Evolutionary conservation across 2,888 invertebrate species (phyloP), one percentile per base, ranked within the genome.

Genomic region (Magallana nippona): DNA sequence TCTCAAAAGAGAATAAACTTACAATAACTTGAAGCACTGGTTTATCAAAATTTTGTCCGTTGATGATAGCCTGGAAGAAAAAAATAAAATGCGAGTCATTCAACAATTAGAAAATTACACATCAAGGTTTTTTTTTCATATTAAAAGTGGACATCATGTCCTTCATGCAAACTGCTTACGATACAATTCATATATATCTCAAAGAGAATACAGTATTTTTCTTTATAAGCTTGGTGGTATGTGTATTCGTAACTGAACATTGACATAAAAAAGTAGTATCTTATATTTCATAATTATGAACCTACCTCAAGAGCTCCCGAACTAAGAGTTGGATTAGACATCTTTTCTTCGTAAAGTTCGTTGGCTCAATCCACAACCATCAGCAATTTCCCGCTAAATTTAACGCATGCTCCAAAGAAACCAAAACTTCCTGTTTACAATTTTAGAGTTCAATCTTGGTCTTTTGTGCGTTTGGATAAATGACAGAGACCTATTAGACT

Each of bases 1-100:
- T n/a, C n/a, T n/a, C n/a, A n/a, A n/a, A n/a, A n/a, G n/a, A n/a
- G n/a, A n/a, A n/a, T n/a, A n/a, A n/a, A 93, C 93, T 94, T 93
- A 95, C 95, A 88, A 98, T 94, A 55, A 98, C 96, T 95, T 98
- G 98, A 92, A 98, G 95, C 17, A 97, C 94, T 0, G 98, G 97
- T 78, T 96, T 95, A 1, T 96, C 95, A 86, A 96, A 95, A 82
- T 96, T 95, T 17, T 96, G 96, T 8, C 97, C 97, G 89, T 95
- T 95, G 96, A 97, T 97, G 55, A 98, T 92, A 19, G 86, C 86
- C 93, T 93, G 89, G 55, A 91, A 90, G 77, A 63, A 22, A 79
- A 44, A 83, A 32, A 56, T 56, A 8, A 44, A 44, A 44, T 44
- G 44, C 5, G 44, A 44, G 3, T 0, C 44, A 44, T 44, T 8